Evolutionary conservation across 2,888 invertebrate species (phyloP), one percentile per base, ranked within the genome.

Genomic region (Drosophila nr. perissopoda): DNA sequence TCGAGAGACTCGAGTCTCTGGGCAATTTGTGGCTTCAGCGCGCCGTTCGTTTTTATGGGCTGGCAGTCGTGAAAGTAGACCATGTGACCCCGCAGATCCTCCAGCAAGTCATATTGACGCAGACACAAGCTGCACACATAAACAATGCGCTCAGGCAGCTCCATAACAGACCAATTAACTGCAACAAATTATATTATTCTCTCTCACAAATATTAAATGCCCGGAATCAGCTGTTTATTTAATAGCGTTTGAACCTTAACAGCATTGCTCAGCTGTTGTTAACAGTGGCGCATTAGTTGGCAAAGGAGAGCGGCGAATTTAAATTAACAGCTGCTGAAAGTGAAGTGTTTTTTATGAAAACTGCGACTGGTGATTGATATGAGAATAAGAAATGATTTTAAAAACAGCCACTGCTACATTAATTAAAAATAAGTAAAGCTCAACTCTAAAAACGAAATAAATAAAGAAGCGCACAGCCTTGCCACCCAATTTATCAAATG

Each of bases 81-180:
- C 89, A 93, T 91, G 61, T 93, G 93, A 0, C 91, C 90, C 3
- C 91, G 90, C 18, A 93, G 73, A 65, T 90, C 90, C 63, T 92
- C 91, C 21, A 78, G 52, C 10, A 91, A 74, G 21, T 82, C 81
- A 69, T 91, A 90, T 56, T 89, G 84, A 0, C 91, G 84, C 56
- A 89, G 77, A 34, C 91, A 92, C 38, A 91, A 34, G 49, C 90
- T 87, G 57, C 90, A 92, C 4, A 92, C 91, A 34, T 84, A 88
- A 25, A 92, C 60, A 27, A 90, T 80, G 4, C 70, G 76, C 10
- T 69, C 54, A 8, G 82, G 65, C 25, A 54, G 7, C 11, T 69
- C 68, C 69, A 73, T 71, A 59, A 2, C 5, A 48, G 36, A 25
- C 27, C 18, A 36, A 34, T 29, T 33, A 6, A 52, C 25, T 45